Conservation (phyloP, 2,797 vertebrate genomes). For the Melanotaenia parkinsoni region DNA sequence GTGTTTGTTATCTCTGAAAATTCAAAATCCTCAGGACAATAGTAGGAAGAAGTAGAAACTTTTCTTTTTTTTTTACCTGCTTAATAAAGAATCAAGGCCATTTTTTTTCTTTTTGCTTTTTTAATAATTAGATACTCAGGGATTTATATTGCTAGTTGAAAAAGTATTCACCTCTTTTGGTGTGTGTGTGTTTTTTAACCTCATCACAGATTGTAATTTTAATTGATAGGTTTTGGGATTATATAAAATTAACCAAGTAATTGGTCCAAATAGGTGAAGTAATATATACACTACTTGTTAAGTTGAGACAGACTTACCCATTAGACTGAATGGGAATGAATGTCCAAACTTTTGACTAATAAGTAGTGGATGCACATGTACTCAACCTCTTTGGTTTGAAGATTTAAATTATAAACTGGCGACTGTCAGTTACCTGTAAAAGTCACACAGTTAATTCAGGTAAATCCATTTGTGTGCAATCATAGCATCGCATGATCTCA, state of each 20-base stretch:
- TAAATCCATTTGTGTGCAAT: no score
- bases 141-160: not conserved
- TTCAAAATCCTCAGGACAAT: not conserved
- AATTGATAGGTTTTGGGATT: not conserved
- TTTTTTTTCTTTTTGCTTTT: not conserved
- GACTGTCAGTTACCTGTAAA: no score
- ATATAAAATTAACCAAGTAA: not conserved
- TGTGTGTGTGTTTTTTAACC: not conserved
- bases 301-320: not conserved
- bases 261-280: not conserved
- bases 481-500: no score
- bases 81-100: not conserved
- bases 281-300: not conserved
- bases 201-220: not conserved
- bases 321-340: not conserved
- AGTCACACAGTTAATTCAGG: no score
- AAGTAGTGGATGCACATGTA: not conserved
- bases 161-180: not conserved
- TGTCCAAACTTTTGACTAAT: not conserved
- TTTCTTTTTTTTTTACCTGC: not conserved
- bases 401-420: not conserved
- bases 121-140: no score
- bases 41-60: not conserved
- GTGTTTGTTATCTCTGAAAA: conserved; percentile 4
- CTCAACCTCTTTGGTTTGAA: not conserved